Percentiles rank a stretch among this genome's conserved stretches.
Evolutionary conservation across 2,888 invertebrate genomes (phyloP).

Genomic region (Frankliniella intonsa): DNA sequence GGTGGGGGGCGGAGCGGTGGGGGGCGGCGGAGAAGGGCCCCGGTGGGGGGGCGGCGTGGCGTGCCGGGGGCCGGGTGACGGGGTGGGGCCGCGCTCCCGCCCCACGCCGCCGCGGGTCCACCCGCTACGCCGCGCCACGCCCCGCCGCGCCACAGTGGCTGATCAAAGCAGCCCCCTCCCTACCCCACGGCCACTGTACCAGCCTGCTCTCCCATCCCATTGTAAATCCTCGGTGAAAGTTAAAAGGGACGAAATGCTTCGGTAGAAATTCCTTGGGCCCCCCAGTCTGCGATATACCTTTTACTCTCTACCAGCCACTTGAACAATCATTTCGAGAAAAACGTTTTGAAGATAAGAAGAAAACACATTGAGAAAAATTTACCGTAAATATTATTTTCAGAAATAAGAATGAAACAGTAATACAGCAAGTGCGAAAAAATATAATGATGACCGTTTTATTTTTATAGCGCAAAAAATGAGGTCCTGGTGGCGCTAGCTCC

Average conservation of each 20-base stretch:
- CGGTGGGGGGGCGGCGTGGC: not conserved
- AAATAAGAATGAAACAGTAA: not conserved
- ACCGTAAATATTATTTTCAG: no score
- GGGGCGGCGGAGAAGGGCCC: not conserved
- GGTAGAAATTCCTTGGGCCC: not conserved
- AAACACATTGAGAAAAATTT: no score
- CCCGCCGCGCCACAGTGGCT: not conserved
- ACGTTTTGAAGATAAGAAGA: no score
- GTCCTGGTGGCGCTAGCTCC: not conserved
- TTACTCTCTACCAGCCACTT: no score
- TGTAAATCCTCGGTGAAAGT: not conserved
- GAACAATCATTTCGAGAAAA: no score
- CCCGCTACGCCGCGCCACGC: not conserved
- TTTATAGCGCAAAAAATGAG: conserved; percentile 12
- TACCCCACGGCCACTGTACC: no score
- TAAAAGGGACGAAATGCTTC: not conserved
- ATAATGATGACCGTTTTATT: not conserved
- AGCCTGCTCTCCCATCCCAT: no score
- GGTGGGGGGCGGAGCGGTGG: not conserved
- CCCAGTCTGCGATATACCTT: no score
- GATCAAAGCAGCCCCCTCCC: not conserved
- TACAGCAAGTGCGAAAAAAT: not conserved
- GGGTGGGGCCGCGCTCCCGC: not conserved
- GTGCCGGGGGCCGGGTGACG: not conserved
- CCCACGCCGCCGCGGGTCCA: not conserved